Percentiles rank a stretch among this genome's conserved stretches.
Conservation (phyloP, 2,888 invertebrate species). For the Odontocerum albicorne region DNA sequence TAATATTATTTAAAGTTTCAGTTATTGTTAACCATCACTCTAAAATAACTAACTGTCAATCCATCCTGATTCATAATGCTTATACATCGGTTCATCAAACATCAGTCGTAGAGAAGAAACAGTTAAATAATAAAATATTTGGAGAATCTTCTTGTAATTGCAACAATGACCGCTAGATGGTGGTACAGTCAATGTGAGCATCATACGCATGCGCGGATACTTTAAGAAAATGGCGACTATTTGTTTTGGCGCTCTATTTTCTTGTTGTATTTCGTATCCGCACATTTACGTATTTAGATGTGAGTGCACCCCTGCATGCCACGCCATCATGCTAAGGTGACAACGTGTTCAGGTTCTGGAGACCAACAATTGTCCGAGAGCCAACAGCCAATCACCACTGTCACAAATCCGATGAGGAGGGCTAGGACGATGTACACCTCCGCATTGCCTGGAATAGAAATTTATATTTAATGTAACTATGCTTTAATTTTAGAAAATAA, state of each 20-base stretch:
- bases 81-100: too few species aligned
- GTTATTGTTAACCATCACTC: too few species aligned
- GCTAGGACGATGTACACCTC: slow-evolving; percentile 76
- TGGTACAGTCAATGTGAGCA: slow-evolving; percentile 5
- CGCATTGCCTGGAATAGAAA: slow-evolving; percentile 62
- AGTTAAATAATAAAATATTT: slow-evolving; percentile 1
- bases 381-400: slow-evolving; percentile 76
- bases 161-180: slow-evolving; percentile 10
- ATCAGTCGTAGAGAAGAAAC: too few species aligned
- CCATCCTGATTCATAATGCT: too few species aligned
- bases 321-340: slow-evolving; percentile 71
- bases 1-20: too few species aligned
- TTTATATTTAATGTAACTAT: too few species aligned
- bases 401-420: slow-evolving; percentile 70
- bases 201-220: slow-evolving; percentile 13
- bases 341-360: slow-evolving; percentile 68
- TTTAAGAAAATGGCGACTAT: slow-evolving; percentile 5
- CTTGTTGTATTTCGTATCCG: slow-evolving; percentile 47
- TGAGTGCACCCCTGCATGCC: slow-evolving; percentile 63
- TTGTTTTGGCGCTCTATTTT: slow-evolving; percentile 41
- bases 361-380: slow-evolving; percentile 79
- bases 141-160: slow-evolving; percentile 13
- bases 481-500: too few species aligned
- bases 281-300: slow-evolving; percentile 48
- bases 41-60: too few species aligned